These are phyloP conservation scores for Parazoanthus darwini DNA, from an alignment of 92 coral and sea anemone species.

Conservation along the genomic window DNA sequence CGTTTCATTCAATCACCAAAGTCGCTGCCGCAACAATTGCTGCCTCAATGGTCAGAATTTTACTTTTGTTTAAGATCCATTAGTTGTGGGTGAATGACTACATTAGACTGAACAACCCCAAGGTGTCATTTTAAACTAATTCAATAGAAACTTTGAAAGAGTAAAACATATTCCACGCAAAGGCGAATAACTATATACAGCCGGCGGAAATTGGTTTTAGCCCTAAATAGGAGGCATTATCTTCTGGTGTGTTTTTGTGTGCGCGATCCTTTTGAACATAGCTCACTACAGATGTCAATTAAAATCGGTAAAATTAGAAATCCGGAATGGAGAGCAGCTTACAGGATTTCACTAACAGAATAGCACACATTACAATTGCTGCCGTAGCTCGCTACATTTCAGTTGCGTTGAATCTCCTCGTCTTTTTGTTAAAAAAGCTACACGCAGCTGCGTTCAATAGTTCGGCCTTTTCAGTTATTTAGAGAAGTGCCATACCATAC, in stretches of 20 bases:
- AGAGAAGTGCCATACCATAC: neutral
- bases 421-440: slow-evolving; percentile 6
- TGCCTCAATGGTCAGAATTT: neutral
- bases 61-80: slow-evolving; percentile 17
- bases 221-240: slow-evolving; percentile 24
- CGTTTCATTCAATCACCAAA: slow-evolving; percentile 25
- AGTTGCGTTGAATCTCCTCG: neutral
- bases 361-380: neutral
- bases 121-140: slow-evolving; percentile 23
- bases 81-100: slow-evolving; percentile 17
- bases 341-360: neutral
- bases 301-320: slow-evolving; percentile 18
- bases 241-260: neutral
- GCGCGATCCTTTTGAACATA: slow-evolving; percentile 7
- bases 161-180: slow-evolving; percentile 7
- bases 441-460: slow-evolving; percentile 17
- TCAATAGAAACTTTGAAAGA: slow-evolving; percentile 29
- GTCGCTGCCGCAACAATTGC: slow-evolving; percentile 33
- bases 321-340: neutral
- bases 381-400: slow-evolving; percentile 1
- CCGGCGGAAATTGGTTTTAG: slow-evolving; percentile 40
- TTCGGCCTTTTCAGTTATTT: slow-evolving; percentile 15
- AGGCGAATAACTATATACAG: slow-evolving; percentile 18
- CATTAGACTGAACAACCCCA: slow-evolving; percentile 29
- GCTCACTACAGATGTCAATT: slow-evolving; percentile 11